phyloP scores from a whole-genome alignment of 1,140 invertebrate species.

The Camponotus vicinus region DNA sequence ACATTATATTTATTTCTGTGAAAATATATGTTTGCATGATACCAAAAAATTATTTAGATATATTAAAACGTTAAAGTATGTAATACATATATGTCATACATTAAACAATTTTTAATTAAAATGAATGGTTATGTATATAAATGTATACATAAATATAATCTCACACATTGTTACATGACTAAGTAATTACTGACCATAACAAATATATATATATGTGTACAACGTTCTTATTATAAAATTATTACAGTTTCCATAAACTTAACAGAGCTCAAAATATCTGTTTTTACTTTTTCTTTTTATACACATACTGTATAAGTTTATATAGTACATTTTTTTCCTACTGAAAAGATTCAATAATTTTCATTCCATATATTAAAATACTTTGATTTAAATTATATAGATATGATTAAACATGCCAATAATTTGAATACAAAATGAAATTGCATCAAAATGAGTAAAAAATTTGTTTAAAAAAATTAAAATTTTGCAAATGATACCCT shows the following conservation, averaged over 20 bases:
- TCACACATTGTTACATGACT: background rate
- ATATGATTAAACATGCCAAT: constrained; percentile 1
- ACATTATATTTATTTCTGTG: constrained; percentile 36
- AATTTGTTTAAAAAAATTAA: background rate
- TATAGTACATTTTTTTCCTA: constrained; percentile 19
- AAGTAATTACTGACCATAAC: constrained; percentile 36
- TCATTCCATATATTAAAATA: background rate
- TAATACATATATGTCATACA: constrained; percentile 3
- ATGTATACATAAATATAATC: constrained; percentile 1
- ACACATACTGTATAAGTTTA: constrained; percentile 4
- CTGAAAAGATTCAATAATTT: background rate
- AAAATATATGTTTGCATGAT: constrained; percentile 37
- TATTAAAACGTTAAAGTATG: background rate
- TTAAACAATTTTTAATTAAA: constrained; percentile 8
- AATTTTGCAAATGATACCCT: background rate
- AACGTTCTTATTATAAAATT: constrained; percentile 44
- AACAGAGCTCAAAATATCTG: constrained; percentile 26
- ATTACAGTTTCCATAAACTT: constrained; percentile 52
- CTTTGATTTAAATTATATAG: constrained; percentile 10
- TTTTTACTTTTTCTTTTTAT: background rate
- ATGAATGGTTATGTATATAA: background rate
- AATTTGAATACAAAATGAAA: constrained; percentile 26
- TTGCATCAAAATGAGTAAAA: constrained; percentile 25
- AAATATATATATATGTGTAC: constrained; percentile 50
- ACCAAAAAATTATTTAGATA: constrained; percentile 4